phyloP scores from a whole-genome alignment of 2,888 invertebrate genomes.

The Catonia carolina region DNA sequence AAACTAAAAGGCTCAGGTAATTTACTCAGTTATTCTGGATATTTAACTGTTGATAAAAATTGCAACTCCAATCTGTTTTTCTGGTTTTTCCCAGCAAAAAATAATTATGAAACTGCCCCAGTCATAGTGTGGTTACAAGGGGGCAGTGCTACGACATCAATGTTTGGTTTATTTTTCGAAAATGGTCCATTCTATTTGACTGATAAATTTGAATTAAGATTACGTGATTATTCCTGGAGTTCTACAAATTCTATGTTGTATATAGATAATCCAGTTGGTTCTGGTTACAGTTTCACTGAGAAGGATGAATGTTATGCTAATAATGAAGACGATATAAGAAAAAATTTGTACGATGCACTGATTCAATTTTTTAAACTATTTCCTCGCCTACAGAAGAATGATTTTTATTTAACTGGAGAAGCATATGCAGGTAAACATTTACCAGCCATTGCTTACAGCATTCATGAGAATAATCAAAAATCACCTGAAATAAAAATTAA shows the following conservation, averaged over 20 bases:
- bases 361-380: conserved; percentile 78
- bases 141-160: conserved; percentile 72
- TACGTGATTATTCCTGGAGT: not conserved
- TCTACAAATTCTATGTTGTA: conserved; percentile 1
- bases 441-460: conserved; percentile 69
- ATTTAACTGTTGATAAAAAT: conserved; percentile 53
- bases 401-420: conserved; percentile 84
- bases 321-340: conserved; percentile 44
- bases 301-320: conserved; percentile 50
- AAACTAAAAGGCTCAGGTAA: conserved; percentile 35
- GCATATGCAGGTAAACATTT: conserved; percentile 77
- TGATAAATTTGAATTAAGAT: not conserved
- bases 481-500: conserved; percentile 62
- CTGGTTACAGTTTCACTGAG: conserved; percentile 37
- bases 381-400: conserved; percentile 61
- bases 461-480: conserved; percentile 55
- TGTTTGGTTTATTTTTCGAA: conserved; percentile 74
- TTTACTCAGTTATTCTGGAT: conserved; percentile 53
- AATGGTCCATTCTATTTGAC: conserved; percentile 60
- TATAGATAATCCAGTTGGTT: conserved; percentile 18
- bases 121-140: conserved; percentile 80
- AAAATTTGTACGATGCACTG: conserved; percentile 66
- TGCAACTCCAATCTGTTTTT: conserved; percentile 47
- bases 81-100: conserved; percentile 46
- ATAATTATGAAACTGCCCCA: conserved; percentile 46